Conservation (phyloP, 2,113 vertebrate species). For the Campylomormyrus tamandua region DNA sequence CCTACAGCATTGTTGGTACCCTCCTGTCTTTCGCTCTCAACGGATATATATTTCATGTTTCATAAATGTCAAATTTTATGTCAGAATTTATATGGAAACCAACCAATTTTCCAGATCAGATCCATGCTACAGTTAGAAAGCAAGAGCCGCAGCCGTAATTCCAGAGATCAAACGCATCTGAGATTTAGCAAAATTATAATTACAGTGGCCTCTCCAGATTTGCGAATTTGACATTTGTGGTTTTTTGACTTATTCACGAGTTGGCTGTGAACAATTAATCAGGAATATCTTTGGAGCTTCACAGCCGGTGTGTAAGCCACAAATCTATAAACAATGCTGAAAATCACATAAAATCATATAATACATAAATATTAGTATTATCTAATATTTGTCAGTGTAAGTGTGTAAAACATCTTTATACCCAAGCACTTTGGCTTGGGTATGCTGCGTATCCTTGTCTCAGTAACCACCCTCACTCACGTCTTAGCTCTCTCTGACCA, state of each 20-base stretch:
- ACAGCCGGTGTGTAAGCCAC: background rate
- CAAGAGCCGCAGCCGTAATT: background rate
- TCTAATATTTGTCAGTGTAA: background rate
- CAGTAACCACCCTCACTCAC: background rate
- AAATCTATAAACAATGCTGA: background rate
- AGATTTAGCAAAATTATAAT: background rate
- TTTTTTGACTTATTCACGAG: background rate
- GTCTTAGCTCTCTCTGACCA: no score
- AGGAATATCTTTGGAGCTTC: background rate
- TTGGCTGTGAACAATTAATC: background rate
- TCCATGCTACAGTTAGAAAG: background rate
- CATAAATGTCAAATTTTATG: background rate
- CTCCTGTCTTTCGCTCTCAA: background rate
- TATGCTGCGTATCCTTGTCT: background rate
- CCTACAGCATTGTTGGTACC: background rate
- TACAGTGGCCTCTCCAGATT: background rate
- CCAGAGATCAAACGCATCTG: background rate
- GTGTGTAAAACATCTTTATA: background rate
- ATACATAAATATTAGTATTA: background rate
- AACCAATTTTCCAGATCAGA: background rate
- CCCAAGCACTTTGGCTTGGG: background rate
- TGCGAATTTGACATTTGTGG: background rate
- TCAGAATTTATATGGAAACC: background rate
- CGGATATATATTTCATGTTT: background rate
- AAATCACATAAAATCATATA: background rate